phyloP scores from a whole-genome alignment of 2,888 invertebrate genomes.

The Patella caerulea region DNA sequence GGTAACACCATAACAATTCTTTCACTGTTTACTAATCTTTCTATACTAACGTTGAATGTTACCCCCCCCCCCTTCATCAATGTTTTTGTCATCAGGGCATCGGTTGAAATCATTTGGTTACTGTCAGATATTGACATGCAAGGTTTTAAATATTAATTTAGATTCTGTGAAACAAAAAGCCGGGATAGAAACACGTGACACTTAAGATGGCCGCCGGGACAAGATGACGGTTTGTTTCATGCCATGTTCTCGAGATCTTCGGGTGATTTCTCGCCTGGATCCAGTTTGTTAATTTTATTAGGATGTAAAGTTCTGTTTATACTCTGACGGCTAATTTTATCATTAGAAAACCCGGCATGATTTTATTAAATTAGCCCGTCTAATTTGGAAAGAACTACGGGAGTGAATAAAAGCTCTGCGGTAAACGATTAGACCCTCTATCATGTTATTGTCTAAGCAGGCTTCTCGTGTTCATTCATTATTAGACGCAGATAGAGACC shows the following conservation, averaged over 20 bases:
- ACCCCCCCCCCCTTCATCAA: no score
- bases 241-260: not conserved
- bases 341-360: constrained; percentile 8
- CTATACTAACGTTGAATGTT: no score
- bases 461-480: not conserved
- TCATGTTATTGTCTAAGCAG: constrained; percentile 8
- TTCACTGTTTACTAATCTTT: no score
- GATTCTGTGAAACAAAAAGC: no score
- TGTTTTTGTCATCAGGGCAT: no score
- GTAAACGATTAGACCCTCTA: not conserved
- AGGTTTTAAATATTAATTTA: no score
- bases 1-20: no score
- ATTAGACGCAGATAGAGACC: not conserved
- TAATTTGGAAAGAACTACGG: constrained; percentile 9
- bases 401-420: constrained; percentile 2
- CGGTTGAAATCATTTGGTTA: no score
- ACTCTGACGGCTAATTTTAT: constrained; percentile 5
- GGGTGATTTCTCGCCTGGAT: constrained; percentile 9
- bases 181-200: no score
- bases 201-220: not conserved
- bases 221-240: constrained; percentile 3
- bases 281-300: constrained; percentile 10
- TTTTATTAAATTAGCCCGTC: constrained; percentile 2
- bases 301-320: constrained; percentile 12
- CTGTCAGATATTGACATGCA: no score